Evolutionary conservation across 2,797 vertebrate species (phyloP).

Genomic region (Syngnathus acus): DNA sequence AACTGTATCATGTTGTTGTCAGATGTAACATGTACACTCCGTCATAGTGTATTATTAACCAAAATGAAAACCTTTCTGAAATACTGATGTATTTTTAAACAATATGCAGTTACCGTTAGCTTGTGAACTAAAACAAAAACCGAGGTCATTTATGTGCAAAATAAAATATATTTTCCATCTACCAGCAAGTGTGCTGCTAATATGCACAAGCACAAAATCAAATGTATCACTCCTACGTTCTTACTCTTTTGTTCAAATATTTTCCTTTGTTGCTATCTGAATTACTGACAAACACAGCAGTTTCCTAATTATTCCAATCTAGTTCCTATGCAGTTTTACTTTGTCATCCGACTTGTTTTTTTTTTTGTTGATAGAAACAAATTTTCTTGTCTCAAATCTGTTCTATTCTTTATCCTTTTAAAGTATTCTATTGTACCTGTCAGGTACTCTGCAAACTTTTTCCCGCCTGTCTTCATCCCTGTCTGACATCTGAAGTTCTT

Average conservation of each 20-base stretch:
- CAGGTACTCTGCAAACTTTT: background rate
- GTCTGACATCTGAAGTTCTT: background rate
- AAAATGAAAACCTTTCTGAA: no score
- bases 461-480: background rate
- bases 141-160: no score
- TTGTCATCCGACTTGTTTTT: background rate
- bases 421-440: background rate
- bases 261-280: background rate
- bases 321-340: background rate
- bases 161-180: no score
- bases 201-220: no score
- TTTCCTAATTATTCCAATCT: background rate
- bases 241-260: background rate
- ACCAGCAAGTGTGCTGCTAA: no score
- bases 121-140: no score
- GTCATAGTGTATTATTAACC: no score
- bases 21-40: no score
- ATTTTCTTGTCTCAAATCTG: background rate
- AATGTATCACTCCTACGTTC: no score
- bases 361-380: background rate
- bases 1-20: no score
- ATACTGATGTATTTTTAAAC: no score
- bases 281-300: background rate
- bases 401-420: background rate
- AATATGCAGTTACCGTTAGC: no score